Evolutionary conservation across 2,888 invertebrate species (phyloP), one percentile per base, ranked within the genome.

Genomic region (Craniophora ligustri): DNA sequence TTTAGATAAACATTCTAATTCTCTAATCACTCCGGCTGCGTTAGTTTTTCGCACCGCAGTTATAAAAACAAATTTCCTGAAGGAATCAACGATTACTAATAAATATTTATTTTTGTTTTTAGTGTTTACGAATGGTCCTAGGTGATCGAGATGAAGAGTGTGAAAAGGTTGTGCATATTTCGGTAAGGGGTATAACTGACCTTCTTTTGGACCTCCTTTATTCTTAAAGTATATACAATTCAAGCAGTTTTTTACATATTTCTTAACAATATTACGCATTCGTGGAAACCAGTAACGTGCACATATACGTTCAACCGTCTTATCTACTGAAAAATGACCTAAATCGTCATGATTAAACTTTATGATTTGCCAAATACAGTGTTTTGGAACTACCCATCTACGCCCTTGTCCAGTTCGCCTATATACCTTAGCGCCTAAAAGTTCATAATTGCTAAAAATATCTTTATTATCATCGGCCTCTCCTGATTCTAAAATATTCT

Each of bases 371-470:
- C 48, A 48, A 4, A 39, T 41, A 26, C 40, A 40, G 21, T 39
- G 13, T 13, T 48, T 48, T 13, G 48, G 48, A 5, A 48, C 48
- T 5, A 48, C 3, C 48, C 48, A 48, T 1, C 48, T 34, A 16
- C 39, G 34, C 8, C 48, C 48, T 32, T 6, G 26, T 7, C 28
- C 48, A 13, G 48, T 49, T 8, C 39, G 10, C 3, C 48, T 30
- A 14, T 49, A 49, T 2, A 49, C 48, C 14, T 40, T 40, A 16
- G 34, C 34, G 1, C 48, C 32, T 5, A 34, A 5, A 3, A 48
- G 10, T 6, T 40, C 48, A 18, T 15, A 47, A 7, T 47, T 15
- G 7, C 39, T 19, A 6, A n/a, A 31, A 15, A 39, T n/a, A 5
- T 19, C 8, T n/a, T 30, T 38, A 30, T 30, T 14, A 0, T 6